These are phyloP conservation scores for Drosophila mulleri DNA, from an alignment of 2,888 invertebrate species.

Conservation along the genomic window DNA sequence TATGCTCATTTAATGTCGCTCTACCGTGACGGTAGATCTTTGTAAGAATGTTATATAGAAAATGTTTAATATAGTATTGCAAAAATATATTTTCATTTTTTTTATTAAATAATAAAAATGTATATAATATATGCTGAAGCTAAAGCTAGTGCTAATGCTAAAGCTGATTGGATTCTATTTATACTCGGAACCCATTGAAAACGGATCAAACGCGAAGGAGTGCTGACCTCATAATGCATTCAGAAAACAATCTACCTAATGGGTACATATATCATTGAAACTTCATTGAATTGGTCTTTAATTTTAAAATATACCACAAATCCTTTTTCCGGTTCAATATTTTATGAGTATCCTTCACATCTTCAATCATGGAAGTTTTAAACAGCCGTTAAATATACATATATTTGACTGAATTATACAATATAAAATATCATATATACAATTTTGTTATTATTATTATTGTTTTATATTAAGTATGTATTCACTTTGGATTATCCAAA, in stretches of 20 bases:
- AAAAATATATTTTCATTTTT: not conserved
- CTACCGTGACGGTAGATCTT: conserved; percentile 7
- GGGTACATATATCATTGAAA: no score
- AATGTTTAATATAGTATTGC: conserved; percentile 16
- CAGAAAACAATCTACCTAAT: not conserved
- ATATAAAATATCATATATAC: no score
- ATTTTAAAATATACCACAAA: no score
- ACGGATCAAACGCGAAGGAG: not conserved
- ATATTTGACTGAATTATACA: no score
- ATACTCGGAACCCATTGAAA: not conserved
- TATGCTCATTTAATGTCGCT: conserved; percentile 31
- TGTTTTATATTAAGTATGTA: no score
- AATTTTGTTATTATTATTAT: no score
- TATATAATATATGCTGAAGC: not conserved
- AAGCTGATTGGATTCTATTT: not conserved
- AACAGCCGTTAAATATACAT: no score
- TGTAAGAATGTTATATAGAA: not conserved
- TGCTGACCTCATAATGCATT: not conserved
- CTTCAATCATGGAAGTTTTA: no score
- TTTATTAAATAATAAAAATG: not conserved
- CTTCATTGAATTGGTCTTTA: no score
- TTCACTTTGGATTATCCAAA: no score
- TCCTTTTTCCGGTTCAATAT: no score
- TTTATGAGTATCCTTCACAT: no score
- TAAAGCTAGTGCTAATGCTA: not conserved